phyloP scores from a whole-genome alignment of 1,140 invertebrate genomes.

The Capitella teleta region DNA sequence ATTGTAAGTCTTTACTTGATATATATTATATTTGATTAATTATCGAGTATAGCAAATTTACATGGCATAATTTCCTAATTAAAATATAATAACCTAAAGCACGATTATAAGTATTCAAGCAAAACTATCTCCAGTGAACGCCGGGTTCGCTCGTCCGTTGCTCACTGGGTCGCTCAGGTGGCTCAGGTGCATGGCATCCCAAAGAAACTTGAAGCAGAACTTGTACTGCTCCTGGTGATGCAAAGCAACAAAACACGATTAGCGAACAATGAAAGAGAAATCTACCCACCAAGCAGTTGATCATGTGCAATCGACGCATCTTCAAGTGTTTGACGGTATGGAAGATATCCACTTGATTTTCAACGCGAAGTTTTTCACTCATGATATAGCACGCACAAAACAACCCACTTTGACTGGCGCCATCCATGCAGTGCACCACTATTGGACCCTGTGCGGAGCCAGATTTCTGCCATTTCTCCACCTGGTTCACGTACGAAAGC shows the following conservation, averaged over 20 bases:
- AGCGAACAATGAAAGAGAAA: neutral
- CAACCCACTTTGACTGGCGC: constrained; percentile 33
- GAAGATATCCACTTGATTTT: constrained; percentile 33
- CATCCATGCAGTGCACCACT: constrained; percentile 20
- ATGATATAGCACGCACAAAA: constrained; percentile 24
- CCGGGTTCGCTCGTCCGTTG: neutral
- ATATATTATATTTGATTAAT: too few relatives aligned
- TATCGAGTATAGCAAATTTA: too few relatives aligned
- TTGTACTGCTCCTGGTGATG: constrained; percentile 31
- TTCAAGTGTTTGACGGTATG: constrained; percentile 36
- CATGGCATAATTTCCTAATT: too few relatives aligned
- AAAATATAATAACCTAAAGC: too few relatives aligned
- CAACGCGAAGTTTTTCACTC: constrained; percentile 25
- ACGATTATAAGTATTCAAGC: too few relatives aligned
- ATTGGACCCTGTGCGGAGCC: neutral
- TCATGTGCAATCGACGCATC: constrained; percentile 24
- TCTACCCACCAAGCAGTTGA: constrained; percentile 25
- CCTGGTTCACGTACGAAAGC: constrained; percentile 17
- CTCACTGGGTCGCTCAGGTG: neutral
- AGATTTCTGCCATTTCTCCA: constrained; percentile 20
- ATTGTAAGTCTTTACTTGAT: too few relatives aligned
- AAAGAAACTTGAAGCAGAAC: constrained; percentile 34
- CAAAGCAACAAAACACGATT: neutral
- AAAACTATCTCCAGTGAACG: too few relatives aligned
- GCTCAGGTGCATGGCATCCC: constrained; percentile 31